Conservation (phyloP, 2,797 vertebrate species). For the Esox masquinongy region DNA sequence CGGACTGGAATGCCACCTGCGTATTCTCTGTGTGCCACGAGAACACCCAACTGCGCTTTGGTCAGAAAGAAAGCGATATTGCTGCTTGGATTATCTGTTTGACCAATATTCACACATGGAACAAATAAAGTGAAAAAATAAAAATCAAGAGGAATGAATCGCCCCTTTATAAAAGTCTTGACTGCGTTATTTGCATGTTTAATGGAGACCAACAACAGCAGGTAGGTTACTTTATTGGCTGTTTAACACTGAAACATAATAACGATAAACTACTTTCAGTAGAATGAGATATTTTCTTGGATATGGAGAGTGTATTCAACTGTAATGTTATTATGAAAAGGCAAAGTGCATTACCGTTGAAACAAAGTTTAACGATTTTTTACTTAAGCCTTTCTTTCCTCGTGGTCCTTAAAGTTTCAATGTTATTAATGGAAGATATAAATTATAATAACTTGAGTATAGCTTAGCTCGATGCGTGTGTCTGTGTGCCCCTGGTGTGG, state of each 20-base stretch:
- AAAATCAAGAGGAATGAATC: slow-evolving; percentile 94
- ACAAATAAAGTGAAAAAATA: slow-evolving; percentile 74
- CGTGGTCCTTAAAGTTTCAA: not conserved
- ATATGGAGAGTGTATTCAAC: not conserved
- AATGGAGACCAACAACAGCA: slow-evolving; percentile 90
- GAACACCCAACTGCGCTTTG: slow-evolving; percentile 54
- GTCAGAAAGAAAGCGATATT: slow-evolving; percentile 52
- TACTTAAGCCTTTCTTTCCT: not conserved
- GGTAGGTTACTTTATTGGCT: slow-evolving; percentile 76
- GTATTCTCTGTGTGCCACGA: slow-evolving; percentile 53
- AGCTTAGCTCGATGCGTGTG: not conserved
- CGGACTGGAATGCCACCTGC: slow-evolving; percentile 67
- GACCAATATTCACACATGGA: slow-evolving; percentile 72
- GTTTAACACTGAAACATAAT: not conserved
- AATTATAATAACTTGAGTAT: not conserved
- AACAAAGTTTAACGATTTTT: not conserved
- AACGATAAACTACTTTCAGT: not conserved
- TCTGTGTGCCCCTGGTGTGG: no score
- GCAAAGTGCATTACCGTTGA: not conserved
- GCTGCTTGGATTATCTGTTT: slow-evolving; percentile 69
- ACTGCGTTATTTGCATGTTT: slow-evolving; percentile 91
- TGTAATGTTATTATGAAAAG: not conserved
- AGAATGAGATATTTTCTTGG: not conserved
- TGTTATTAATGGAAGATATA: not conserved
- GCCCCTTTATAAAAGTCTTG: slow-evolving; percentile 87